Evolutionary conservation across 1,140 invertebrate genomes (phyloP), one percentile per base, ranked within the genome.

Genomic region (Drosophila quadrilineata): DNA sequence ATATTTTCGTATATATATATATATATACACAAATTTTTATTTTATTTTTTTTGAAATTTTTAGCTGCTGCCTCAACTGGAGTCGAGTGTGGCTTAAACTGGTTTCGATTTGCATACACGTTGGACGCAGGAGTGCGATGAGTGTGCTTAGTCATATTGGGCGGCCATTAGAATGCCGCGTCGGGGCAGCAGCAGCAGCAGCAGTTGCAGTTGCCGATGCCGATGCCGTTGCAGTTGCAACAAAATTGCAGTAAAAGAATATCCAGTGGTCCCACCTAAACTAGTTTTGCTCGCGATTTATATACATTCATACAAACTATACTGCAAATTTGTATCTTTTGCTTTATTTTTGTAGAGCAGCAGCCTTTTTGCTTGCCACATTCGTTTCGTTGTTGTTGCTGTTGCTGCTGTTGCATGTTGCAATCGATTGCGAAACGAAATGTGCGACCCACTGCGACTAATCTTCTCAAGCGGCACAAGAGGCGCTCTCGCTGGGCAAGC

Each of bases 121-220:
- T 68, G 79, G 74, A 79, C 74, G 79, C 74, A 86, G 79, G 66
- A 79, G 80, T 71, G 75, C 86, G 87, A 88, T 88, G 87, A 88
- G 87, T 88, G 87, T 87, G 86, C 86, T 80, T 84, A 88, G 77
- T 79, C 87, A 88, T 84, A 88, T 87, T 88, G 87, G 87, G 87
- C 87, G 87, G 87, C 84, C 87, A 88, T 88, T 88, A 88, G 87
- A 88, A 88, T 88, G 73, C 86, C 49, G 64, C 48, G 67, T 46
- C 10, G 52, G 36, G 56, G 48, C 48, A 35, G 53, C 48, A 41
- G 65, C 70, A 72, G 75, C 80, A 60, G 21, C 53, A 45, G 33
- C 53, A 46, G 72, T 71, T 14, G 54, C 56, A 14, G 60, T 24
- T 14, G 21, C 59, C 22, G 22, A 22, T 12, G 40, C 54, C 53